Base-by-base conservation (phyloP, 2,888 invertebrate genomes). In the Drosophila acutilabella region DNA sequence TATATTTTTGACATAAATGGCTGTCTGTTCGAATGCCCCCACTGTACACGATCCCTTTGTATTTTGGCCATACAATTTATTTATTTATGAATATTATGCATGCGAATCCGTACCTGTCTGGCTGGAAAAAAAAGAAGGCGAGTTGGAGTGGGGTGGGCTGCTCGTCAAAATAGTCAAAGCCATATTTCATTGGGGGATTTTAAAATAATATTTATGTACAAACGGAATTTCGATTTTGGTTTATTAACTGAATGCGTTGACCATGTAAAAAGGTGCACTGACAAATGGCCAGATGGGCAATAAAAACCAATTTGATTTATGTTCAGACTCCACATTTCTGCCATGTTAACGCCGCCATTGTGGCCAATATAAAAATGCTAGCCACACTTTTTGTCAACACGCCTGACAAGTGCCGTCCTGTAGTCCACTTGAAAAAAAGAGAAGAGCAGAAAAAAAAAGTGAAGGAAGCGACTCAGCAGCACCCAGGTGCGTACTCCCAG, bases 141-240 rank as follows among this genome's bases (percentile, higher is more conserved):
- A 11, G 33, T 2, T 11, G 33, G 11, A 33, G 11, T 11, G 4
- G 20, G 23, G 13, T 6, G 13, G 14, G 23, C 53, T 59, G 72
- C 79, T 77, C 77, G 72, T 84, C 88, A 87, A 76, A 74, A 65
- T 68, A 62, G 70, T 60, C 53, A 13, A 13, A 42, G 72, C 68
- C 69, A 84, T 89, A 87, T 87, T 79, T 85, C 89, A 85, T 71
- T 74, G 83, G 64, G 84, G 65, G 84, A 77, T 66, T 85, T 85
- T 60, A 73, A 84, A 88, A 78, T 72, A 82, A 75, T 83, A 83
- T 87, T 88, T 88, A 79, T 87, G 56, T 60, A 67, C 71, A 70
- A 68, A 66, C 67, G 64, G 76, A 76, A 73, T 86, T 77, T 86
- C 64, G 64, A 65, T 78, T 71, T 80, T 58, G 74, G 77, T 88